phyloP scores from a whole-genome alignment of 2,797 vertebrate genomes.

The Orientallactaga sibirica region DNA sequence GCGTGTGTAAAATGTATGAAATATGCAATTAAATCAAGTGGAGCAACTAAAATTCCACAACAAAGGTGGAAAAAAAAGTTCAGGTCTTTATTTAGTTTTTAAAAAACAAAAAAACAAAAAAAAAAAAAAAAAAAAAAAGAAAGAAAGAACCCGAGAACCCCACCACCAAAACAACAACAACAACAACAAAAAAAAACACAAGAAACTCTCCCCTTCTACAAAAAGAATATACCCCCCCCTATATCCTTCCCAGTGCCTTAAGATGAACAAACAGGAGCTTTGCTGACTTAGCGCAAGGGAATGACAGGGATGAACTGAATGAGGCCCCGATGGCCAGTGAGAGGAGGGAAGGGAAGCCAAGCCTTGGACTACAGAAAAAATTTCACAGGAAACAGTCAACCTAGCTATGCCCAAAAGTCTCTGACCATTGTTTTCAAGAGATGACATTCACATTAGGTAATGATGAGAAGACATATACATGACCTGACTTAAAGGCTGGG shows the following conservation, averaged over 20 bases:
- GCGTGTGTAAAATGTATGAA: constrained; percentile 51
- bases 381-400: constrained; percentile 27
- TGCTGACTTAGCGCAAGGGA: constrained; percentile 23
- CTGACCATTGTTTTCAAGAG: not conserved
- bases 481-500: not conserved
- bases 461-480: not conserved
- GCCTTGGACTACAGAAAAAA: not conserved
- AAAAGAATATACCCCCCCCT: no score
- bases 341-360: constrained; percentile 35
- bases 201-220: not conserved
- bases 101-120: not conserved
- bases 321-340: not conserved
- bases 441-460: not conserved
- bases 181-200: no score
- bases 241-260: not conserved
- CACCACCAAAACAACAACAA: no score
- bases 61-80: constrained; percentile 29
- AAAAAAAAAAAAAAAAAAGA: no score
- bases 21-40: constrained; percentile 53
- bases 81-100: constrained; percentile 60
- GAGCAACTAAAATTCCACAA: constrained; percentile 61
- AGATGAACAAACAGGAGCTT: constrained; percentile 41
- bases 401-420: not conserved
- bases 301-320: constrained; percentile 37
- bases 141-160: no score